phyloP scores from a whole-genome alignment of 2,113 vertebrate species.

The Sorex araneus region DNA sequence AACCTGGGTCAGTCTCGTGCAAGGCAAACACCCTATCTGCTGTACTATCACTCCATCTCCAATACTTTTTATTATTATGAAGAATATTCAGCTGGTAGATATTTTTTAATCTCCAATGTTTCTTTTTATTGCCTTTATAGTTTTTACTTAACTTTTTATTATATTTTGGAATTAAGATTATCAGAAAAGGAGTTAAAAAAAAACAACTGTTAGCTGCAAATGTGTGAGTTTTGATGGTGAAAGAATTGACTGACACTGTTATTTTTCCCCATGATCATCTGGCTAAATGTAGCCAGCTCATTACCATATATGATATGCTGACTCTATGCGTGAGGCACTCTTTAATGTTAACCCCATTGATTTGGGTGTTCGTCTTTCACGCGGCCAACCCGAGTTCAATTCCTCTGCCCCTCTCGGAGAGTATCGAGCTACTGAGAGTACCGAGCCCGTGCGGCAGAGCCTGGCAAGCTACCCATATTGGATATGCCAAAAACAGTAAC shows the following conservation, averaged over 20 bases:
- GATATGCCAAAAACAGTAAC: no score
- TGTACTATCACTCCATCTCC: no score
- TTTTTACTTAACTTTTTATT: neutral
- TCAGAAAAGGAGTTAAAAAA: neutral
- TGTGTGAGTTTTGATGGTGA: neutral
- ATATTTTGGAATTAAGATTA: neutral
- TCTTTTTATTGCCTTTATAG: neutral
- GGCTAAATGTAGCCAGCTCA: neutral
- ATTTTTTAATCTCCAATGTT: neutral
- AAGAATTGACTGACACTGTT: neutral
- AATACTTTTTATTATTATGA: neutral
- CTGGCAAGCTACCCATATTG: no score
- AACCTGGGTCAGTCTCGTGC: no score
- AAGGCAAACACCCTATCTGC: no score
- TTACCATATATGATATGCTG: neutral
- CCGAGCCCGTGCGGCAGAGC: no score
- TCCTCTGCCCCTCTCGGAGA: no score
- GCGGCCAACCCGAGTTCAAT: no score
- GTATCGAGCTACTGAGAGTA: no score
- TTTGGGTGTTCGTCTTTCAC: no score
- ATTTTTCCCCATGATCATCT: neutral
- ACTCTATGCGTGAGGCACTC: neutral
- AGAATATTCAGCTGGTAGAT: neutral
- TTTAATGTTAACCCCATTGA: neutral
- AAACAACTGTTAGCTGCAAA: neutral